Evolutionary conservation across 2,888 invertebrate genomes (phyloP), one percentile per base, ranked within the genome.

Genomic region (Barypeithes pellucidus): DNA sequence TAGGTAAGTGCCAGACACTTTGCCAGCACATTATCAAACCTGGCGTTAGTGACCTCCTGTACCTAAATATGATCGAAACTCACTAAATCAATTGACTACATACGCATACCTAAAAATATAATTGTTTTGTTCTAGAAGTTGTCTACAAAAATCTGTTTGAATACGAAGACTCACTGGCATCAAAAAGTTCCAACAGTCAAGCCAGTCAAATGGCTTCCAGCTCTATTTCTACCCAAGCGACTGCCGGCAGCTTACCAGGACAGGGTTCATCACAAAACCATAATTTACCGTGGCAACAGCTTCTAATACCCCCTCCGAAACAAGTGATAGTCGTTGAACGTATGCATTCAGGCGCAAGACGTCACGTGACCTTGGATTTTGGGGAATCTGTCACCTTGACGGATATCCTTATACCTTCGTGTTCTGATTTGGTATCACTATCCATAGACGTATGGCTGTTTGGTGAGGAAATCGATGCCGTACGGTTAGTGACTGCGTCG

Each of bases 321-420:
- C 95, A 95, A 75, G 88, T 93, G 79, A 89, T 97, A 73, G 94
- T 97, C 16, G 95, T 97, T 52, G 97, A 97, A 83, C 89, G 96
- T 71, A 96, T 97, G 94, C 95, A 96, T 86, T 95, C 96, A 0
- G 95, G 97, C 67, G 97, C 96, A 0, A 88, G 97, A n/a, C 90
- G 97, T 70, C 96, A 94, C 87, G 95, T 97, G 69, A 94, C 95
- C 11, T 88, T 98, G 39, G 97, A 98, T 87, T 96, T 98, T 85
- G 96, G 97, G 3, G 92, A 94, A 78, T 92, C 94, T 0, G 89
- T 97, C 65, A 87, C 95, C 1, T 89, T 98, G 43, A 97, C 97
- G 0, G 97, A 97, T 85, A 87, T 97, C 79, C 89, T 93, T 80
- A 92, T 95, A 77, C 95, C 95, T 0, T 90, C 93, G 0, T 95